These are phyloP conservation scores for Bombus cullumanus DNA, from an alignment of 1,140 invertebrate genomes.

Conservation along the genomic window DNA sequence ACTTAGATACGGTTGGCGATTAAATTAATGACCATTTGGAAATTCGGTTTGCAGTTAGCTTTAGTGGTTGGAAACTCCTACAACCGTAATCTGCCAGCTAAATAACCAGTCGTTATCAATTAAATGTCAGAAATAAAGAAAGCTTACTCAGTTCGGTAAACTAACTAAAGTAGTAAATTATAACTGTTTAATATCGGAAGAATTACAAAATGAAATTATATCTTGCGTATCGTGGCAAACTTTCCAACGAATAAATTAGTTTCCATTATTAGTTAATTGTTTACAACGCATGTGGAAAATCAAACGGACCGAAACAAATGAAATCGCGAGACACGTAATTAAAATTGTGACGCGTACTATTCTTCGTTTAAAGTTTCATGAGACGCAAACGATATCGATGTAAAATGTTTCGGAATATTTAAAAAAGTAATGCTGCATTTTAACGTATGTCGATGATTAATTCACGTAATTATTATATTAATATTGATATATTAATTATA, in stretches of 20 bases:
- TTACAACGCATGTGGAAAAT: not conserved
- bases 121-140: not conserved
- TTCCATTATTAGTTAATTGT: too few relatives aligned
- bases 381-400: not conserved
- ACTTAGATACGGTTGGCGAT: conserved; percentile 7
- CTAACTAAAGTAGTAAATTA: not conserved
- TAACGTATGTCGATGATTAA: not conserved
- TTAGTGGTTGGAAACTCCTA: not conserved
- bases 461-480: not conserved
- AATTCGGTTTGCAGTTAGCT: conserved; percentile 23
- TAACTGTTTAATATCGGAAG: too few relatives aligned
- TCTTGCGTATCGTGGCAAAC: too few relatives aligned
- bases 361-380: not conserved
- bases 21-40: conserved; percentile 34
- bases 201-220: too few relatives aligned
- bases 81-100: not conserved
- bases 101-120: conserved; percentile 8
- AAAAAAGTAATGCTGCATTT: not conserved
- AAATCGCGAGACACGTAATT: not conserved
- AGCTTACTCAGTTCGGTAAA: not conserved
- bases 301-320: not conserved
- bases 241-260: too few relatives aligned
- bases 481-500: too few relatives aligned
- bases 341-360: not conserved
- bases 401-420: not conserved